Evolutionary conservation across 2,113 vertebrate genomes (phyloP).

Genomic region (Xiphophorus couchianus): DNA sequence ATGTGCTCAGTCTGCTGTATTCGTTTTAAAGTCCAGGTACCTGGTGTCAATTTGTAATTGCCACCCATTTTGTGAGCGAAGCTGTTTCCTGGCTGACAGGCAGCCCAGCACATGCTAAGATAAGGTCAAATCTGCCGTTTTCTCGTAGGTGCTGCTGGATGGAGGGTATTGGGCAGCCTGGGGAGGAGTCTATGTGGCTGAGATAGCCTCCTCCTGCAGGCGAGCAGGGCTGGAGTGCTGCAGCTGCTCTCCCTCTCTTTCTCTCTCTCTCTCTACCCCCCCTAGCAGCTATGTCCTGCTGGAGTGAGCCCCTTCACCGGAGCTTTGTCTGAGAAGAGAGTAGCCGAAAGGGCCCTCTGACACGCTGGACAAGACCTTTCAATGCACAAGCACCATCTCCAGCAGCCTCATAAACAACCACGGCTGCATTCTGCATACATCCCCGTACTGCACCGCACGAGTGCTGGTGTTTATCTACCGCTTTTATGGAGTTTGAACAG

Average conservation of each 20-base stretch:
- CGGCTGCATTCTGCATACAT: constrained; percentile 31
- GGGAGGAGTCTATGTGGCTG: constrained; percentile 69
- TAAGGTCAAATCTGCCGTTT: constrained; percentile 70
- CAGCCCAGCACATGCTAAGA: constrained; percentile 56
- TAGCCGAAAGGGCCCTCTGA: constrained; percentile 80
- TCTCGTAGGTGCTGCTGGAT: constrained; percentile 51
- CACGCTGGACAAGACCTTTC: constrained; percentile 79
- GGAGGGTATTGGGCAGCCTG: constrained; percentile 61
- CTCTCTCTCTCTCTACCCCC: neutral
- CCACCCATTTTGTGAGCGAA: constrained; percentile 40
- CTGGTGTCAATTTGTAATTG: constrained; percentile 30
- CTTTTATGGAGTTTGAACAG: constrained; percentile 74
- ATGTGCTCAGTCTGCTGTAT: constrained; percentile 32
- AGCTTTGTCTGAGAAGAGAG: constrained; percentile 79
- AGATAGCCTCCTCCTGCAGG: constrained; percentile 76
- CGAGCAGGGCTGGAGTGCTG: constrained; percentile 68
- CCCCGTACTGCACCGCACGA: constrained; percentile 65
- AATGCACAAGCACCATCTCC: constrained; percentile 69
- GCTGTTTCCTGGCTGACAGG: constrained; percentile 45
- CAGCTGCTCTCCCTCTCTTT: constrained; percentile 46
- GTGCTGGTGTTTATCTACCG: constrained; percentile 75
- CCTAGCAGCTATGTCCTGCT: constrained; percentile 78
- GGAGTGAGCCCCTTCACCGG: constrained; percentile 78
- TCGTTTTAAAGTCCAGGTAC: constrained; percentile 26
- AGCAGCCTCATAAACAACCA: constrained; percentile 51